Conservation (phyloP, 2,113 vertebrate genomes). For the Steatornis caripensis region DNA sequence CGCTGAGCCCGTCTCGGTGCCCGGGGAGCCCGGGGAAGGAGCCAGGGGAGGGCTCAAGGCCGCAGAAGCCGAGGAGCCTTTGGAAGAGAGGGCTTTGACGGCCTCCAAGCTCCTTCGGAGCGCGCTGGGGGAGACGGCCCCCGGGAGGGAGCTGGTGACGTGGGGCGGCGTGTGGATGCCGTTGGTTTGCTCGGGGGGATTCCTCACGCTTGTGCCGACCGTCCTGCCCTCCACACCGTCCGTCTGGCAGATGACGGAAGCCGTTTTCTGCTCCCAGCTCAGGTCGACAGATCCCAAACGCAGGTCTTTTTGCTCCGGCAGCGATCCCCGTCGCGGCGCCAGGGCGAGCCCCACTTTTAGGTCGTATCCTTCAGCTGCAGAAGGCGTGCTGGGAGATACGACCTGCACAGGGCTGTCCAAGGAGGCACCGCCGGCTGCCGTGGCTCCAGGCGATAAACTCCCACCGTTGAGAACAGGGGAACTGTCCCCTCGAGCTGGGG, state of each 20-base stretch:
- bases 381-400: slow-evolving; percentile 79
- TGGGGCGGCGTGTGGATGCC: slow-evolving; percentile 86
- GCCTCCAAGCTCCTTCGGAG: slow-evolving; percentile 90
- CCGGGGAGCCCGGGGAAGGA: slow-evolving; percentile 68
- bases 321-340: slow-evolving; percentile 60
- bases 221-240: slow-evolving; percentile 66
- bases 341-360: slow-evolving; percentile 54
- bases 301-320: slow-evolving; percentile 76
- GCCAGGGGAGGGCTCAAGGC: slow-evolving; percentile 73
- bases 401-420: slow-evolving; percentile 84
- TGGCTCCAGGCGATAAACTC: slow-evolving; percentile 80
- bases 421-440: slow-evolving; percentile 27
- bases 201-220: neutral
- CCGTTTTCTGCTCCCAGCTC: slow-evolving; percentile 81
- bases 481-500: slow-evolving; percentile 81
- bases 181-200: slow-evolving; percentile 83
- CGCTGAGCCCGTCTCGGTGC: slow-evolving; percentile 49
- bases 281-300: slow-evolving; percentile 76
- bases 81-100: slow-evolving; percentile 82
- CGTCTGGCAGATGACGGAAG: slow-evolving; percentile 43
- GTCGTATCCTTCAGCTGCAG: slow-evolving; percentile 67
- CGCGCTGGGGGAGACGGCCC: slow-evolving; percentile 87
- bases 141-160: slow-evolving; percentile 72
- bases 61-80: slow-evolving; percentile 48
- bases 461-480: slow-evolving; percentile 89